phyloP scores from a whole-genome alignment of 2,797 vertebrate species.

The Spondyliosoma cantharus region DNA sequence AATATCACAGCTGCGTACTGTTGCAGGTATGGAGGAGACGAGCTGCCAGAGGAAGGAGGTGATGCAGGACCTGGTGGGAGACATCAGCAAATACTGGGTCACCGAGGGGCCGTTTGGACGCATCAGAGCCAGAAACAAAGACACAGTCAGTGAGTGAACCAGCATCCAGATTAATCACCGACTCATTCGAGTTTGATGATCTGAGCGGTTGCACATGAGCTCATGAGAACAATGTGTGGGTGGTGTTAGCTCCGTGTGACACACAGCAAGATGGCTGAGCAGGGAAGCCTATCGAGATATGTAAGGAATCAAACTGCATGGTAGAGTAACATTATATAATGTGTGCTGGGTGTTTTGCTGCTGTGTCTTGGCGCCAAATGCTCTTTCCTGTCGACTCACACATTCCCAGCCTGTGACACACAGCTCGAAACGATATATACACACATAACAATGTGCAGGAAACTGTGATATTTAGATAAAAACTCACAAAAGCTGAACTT shows the following conservation, averaged over 20 bases:
- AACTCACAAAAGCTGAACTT: too few species aligned
- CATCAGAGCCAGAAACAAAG: constrained; percentile 70
- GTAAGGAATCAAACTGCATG: background rate
- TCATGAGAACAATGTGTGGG: background rate
- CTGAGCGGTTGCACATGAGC: background rate
- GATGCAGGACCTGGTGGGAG: constrained; percentile 76
- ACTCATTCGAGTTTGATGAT: background rate
- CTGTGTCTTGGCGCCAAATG: background rate
- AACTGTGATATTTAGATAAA: too few species aligned
- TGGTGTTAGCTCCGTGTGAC: background rate
- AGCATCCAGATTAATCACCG: too few species aligned
- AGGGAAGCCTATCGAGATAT: too few species aligned
- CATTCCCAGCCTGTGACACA: background rate
- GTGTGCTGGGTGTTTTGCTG: background rate
- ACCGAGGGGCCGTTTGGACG: constrained; percentile 80
- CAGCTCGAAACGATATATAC: too few species aligned
- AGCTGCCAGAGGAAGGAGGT: constrained; percentile 82
- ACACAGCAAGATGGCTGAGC: too few species aligned
- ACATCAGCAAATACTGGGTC: constrained; percentile 64
- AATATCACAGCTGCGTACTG: background rate
- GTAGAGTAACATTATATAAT: background rate
- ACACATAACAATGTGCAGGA: too few species aligned
- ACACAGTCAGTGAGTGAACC: constrained; percentile 69
- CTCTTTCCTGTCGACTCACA: background rate
- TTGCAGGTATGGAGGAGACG: constrained; percentile 82